phyloP scores from a whole-genome alignment of 2,888 invertebrate genomes.

The Parnassius glacialis region DNA sequence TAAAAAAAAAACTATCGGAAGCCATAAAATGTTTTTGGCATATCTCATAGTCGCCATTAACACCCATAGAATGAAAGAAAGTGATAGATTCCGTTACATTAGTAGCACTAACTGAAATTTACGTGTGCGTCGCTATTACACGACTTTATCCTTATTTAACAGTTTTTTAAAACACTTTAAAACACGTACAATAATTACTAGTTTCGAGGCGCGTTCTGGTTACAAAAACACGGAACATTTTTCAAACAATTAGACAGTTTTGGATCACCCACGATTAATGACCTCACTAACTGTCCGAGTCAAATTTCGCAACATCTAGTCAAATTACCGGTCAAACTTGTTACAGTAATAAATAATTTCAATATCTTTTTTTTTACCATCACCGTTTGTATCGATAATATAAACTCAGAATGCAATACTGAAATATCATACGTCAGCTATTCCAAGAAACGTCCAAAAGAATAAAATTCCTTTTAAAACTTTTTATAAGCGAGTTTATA shows the following conservation, averaged over 20 bases:
- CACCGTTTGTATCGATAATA: conserved; percentile 26
- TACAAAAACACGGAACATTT: conserved; percentile 50
- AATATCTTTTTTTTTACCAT: conserved; percentile 33
- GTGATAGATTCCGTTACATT: no score
- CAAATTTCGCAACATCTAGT: conserved; percentile 58
- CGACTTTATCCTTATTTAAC: no score
- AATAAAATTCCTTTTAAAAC: conserved; percentile 30
- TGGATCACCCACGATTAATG: conserved; percentile 65
- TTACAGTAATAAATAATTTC: conserved; percentile 57
- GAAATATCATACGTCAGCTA: conserved; percentile 31
- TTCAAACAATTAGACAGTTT: conserved; percentile 66
- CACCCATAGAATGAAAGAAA: no score
- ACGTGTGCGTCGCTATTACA: no score
- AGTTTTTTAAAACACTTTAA: no score
- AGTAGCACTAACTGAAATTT: no score
- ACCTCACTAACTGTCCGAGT: conserved; percentile 56
- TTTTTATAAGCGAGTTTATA: conserved; percentile 29
- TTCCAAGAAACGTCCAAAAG: conserved; percentile 39
- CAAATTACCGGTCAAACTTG: conserved; percentile 53
- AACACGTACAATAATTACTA: no score
- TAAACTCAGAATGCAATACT: conserved; percentile 26
- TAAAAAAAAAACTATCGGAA: no score
- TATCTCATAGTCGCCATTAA: no score
- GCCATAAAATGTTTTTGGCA: no score
- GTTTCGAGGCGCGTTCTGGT: conserved; percentile 31